These are phyloP conservation scores for Lepidurus arcticus DNA, from an alignment of 1,140 invertebrate genomes.

Conservation along the genomic window DNA sequence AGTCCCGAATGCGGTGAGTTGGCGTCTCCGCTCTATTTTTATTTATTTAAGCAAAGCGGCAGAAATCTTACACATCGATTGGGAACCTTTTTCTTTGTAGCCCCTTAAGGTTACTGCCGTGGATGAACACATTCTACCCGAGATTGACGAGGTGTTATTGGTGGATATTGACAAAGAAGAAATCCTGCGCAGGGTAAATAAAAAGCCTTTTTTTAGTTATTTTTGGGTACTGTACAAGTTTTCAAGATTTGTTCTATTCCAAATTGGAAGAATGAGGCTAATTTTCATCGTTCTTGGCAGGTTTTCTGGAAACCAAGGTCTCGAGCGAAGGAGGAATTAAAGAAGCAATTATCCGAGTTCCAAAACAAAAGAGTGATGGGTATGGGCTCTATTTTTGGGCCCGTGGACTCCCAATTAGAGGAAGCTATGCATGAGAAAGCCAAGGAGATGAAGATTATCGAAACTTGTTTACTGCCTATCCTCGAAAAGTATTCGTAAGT, in stretches of 20 bases:
- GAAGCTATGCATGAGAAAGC: slow-evolving; percentile 73
- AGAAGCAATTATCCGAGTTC: slow-evolving; percentile 81
- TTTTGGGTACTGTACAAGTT: not conserved
- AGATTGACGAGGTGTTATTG: slow-evolving; percentile 77
- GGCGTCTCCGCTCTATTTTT: slow-evolving; percentile 28
- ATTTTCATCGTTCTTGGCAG: slow-evolving; percentile 41
- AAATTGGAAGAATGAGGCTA: slow-evolving; percentile 27
- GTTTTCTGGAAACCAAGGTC: slow-evolving; percentile 79
- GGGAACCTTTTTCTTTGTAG: slow-evolving; percentile 50
- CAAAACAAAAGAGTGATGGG: slow-evolving; percentile 82
- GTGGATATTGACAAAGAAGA: slow-evolving; percentile 82
- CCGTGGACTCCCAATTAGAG: slow-evolving; percentile 70
- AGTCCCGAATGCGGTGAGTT: slow-evolving; percentile 73
- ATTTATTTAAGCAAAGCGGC: slow-evolving; percentile 6
- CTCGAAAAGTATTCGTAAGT: slow-evolving; percentile 64
- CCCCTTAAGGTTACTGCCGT: slow-evolving; percentile 74
- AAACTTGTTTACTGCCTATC: slow-evolving; percentile 64
- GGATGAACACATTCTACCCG: slow-evolving; percentile 76
- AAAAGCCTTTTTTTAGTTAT: slow-evolving; percentile 19
- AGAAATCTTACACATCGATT: not conserved
- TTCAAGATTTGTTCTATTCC: not conserved
- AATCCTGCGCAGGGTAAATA: slow-evolving; percentile 65
- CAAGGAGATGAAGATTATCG: slow-evolving; percentile 68
- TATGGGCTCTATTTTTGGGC: slow-evolving; percentile 82
- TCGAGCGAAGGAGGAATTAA: slow-evolving; percentile 77